These are phyloP conservation scores for Anthophora plumipes DNA, from an alignment of 2,888 invertebrate genomes.

Conservation along the genomic window DNA sequence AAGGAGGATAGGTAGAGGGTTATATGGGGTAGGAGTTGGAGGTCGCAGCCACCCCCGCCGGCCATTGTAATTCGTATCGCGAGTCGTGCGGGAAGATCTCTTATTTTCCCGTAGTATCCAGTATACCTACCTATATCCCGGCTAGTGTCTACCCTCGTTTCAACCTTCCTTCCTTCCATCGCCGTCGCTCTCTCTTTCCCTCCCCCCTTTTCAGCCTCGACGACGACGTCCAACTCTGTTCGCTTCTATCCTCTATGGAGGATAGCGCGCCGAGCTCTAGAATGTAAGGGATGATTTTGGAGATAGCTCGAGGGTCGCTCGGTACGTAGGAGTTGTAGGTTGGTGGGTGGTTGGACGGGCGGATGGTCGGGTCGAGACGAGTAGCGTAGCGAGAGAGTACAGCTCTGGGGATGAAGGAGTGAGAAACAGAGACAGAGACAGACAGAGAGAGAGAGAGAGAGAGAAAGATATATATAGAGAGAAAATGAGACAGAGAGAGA, in stretches of 20 bases:
- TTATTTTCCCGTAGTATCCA: constrained; percentile 80
- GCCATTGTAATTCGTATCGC: constrained; percentile 80
- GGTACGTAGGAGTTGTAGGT: constrained; percentile 82
- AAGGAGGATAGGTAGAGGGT: constrained; percentile 14
- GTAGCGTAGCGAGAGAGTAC: constrained; percentile 61
- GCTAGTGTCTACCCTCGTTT: constrained; percentile 74
- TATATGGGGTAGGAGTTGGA: constrained; percentile 4
- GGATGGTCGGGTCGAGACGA: constrained; percentile 71
- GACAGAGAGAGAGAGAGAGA: constrained; percentile 40
- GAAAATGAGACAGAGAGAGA: constrained; percentile 63
- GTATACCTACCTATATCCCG: constrained; percentile 74
- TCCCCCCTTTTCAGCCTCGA: constrained; percentile 51
- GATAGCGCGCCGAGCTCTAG: constrained; percentile 76
- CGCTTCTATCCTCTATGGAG: constrained; percentile 71
- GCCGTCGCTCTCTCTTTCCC: constrained; percentile 28
- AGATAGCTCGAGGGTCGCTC: constrained; percentile 84
- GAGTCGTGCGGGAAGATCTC: constrained; percentile 76
- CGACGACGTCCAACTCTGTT: constrained; percentile 69
- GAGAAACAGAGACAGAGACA: constrained; percentile 43
- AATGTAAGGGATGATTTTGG: constrained; percentile 85
- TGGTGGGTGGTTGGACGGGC: constrained; percentile 64
- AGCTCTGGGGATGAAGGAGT: constrained; percentile 37
- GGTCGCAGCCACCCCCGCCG: constrained; percentile 56
- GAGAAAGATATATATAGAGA: constrained; percentile 14
- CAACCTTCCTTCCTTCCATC: constrained; percentile 53